phyloP scores from a whole-genome alignment of 1,140 invertebrate genomes.

The Coptotermes formosanus region DNA sequence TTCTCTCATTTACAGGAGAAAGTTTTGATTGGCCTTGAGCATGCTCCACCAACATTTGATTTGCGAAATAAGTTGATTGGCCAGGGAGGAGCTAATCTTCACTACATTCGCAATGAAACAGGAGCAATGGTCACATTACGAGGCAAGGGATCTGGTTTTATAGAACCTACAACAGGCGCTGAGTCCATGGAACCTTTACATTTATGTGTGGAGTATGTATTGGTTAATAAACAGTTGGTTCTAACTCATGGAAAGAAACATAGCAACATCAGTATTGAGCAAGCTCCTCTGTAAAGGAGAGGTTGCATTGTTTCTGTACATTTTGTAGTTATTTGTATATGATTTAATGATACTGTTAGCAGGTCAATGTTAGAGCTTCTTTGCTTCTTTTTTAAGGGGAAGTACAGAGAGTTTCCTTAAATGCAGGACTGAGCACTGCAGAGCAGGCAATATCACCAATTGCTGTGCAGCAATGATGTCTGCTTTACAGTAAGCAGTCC shows the following conservation, averaged over 20 bases:
- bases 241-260: background rate
- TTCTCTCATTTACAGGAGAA: slow-evolving; percentile 59
- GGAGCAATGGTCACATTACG: slow-evolving; percentile 71
- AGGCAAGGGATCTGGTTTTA: slow-evolving; percentile 65
- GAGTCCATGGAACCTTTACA: slow-evolving; percentile 79
- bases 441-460: too few relatives aligned
- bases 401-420: too few relatives aligned
- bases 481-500: too few relatives aligned
- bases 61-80: slow-evolving; percentile 71
- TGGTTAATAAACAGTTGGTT: background rate
- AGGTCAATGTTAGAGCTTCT: too few relatives aligned
- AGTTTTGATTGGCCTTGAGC: slow-evolving; percentile 73
- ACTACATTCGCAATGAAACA: slow-evolving; percentile 75
- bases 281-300: too few relatives aligned
- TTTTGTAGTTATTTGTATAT: too few relatives aligned
- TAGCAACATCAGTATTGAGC: too few relatives aligned
- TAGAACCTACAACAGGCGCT: slow-evolving; percentile 57
- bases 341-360: too few relatives aligned
- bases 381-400: too few relatives aligned
- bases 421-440: too few relatives aligned
- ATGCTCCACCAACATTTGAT: slow-evolving; percentile 72
- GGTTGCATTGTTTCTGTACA: too few relatives aligned
- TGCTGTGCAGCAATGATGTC: too few relatives aligned
- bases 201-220: slow-evolving; percentile 67
- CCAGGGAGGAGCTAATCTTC: slow-evolving; percentile 66